Evolutionary conservation across 2,888 invertebrate species (phyloP), one percentile per base, ranked within the genome.

Genomic region (Rotaria magnacalcarata): DNA sequence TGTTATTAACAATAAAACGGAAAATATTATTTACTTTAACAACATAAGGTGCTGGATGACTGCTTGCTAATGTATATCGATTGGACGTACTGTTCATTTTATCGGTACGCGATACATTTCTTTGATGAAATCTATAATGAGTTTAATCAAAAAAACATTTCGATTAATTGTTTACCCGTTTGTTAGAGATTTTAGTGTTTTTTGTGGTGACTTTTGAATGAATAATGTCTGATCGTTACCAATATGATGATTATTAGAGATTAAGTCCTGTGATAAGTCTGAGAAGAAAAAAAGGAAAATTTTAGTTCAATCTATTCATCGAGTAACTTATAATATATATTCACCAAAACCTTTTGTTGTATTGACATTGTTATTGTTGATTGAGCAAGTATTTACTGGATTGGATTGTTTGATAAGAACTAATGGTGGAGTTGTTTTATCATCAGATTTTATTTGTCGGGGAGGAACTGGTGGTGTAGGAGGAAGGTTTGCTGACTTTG

Each of bases 1-100:
- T 47, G 2, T 24, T 7, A 80, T 47, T 8, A 6, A 41, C 2
- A 34, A 34, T 4, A 41, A 43, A n/a, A 24, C 5, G 5, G 14
- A 80, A 47, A 7, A 34, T 34, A 34, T 34, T 80, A 80, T 47
- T 80, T 80, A 80, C 80, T 80, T 80, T 80, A 2, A 80, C 80
- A 2, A 80, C n/a, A n/a, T 47, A 43, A 10, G 80, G 67, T 34
- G 34, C 24, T 19, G 67, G 14, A 7, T 27, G 67, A 67, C 67
- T 67, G 19, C 34, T 67, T 41, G 67, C 67, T 67, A 67, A 34
- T 34, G 7, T 34, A 41, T 67, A 67, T 67, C 67, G 67, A 34
- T 80, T 47, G 2, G 80, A 19, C 4, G 34, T 2, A 47, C 47
- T 80, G n/a, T 24, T 80, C n/a, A 47, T 80, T 80, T 47, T 80